Evolutionary conservation across 1,140 invertebrate genomes (phyloP).

Genomic region (Drosophila cardini): DNA sequence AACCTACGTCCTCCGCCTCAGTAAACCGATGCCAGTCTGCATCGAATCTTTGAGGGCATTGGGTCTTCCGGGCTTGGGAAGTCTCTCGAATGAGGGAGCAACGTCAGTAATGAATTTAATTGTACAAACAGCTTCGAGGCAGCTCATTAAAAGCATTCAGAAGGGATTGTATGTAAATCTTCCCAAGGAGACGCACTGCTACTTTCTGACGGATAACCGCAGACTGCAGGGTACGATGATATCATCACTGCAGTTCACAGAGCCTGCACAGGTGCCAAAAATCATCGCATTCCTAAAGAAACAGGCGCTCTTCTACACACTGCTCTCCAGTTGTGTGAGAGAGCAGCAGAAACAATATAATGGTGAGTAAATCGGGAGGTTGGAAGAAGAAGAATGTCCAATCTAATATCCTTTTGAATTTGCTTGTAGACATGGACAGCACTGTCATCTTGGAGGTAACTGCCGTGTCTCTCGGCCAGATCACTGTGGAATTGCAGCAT

Average conservation of each 20-base stretch:
- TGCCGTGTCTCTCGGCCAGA: constrained; percentile 94
- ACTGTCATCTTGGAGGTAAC: constrained; percentile 96
- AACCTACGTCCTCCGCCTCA: constrained; percentile 94
- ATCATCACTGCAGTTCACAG: constrained; percentile 94
- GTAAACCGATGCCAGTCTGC: constrained; percentile 92
- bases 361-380: constrained; percentile 55
- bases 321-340: constrained; percentile 94
- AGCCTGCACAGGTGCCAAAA: constrained; percentile 95
- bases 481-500: constrained; percentile 96
- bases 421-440: constrained; percentile 88
- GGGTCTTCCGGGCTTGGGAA: constrained; percentile 29
- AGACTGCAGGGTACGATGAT: constrained; percentile 92
- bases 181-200: constrained; percentile 96
- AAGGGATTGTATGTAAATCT: constrained; percentile 88
- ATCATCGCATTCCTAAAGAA: constrained; percentile 94
- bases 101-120: constrained; percentile 70
- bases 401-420: constrained; percentile 1
- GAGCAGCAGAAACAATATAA: constrained; percentile 90
- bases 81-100: constrained; percentile 1
- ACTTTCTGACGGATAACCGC: constrained; percentile 94
- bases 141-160: constrained; percentile 60
- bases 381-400: neutral
- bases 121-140: constrained; percentile 69
- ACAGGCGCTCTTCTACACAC: constrained; percentile 95
- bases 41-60: constrained; percentile 55